Evolutionary conservation across 1,140 invertebrate species (phyloP).

Genomic region (Linepithema humile): DNA sequence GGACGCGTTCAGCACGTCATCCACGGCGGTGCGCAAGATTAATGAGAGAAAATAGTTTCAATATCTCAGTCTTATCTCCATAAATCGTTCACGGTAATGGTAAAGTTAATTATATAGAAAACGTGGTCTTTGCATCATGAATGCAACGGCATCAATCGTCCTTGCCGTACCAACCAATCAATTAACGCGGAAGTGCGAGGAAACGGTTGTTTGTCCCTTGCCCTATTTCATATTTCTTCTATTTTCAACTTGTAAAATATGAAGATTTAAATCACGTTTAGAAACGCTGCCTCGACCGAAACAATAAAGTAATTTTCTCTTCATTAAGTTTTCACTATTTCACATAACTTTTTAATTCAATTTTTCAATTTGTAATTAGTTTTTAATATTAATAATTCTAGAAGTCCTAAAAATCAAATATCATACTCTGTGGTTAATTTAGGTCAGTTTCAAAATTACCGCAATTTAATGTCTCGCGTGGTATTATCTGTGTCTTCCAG

Average conservation of each 20-base stretch:
- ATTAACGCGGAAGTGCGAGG: neutral
- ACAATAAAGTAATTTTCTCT: neutral
- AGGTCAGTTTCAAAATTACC: neutral
- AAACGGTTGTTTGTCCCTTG: neutral
- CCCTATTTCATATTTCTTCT: neutral
- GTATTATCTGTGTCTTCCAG: neutral
- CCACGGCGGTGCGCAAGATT: slow-evolving; percentile 27
- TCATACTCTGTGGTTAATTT: neutral
- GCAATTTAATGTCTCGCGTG: neutral
- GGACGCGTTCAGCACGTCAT: neutral
- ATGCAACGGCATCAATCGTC: neutral
- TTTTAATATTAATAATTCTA: too few relatives aligned
- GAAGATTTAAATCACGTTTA: neutral
- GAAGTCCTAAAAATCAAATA: neutral
- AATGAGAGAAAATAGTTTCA: slow-evolving; percentile 35
- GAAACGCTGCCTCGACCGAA: neutral
- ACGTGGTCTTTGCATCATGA: neutral
- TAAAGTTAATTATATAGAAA: slow-evolving; percentile 51
- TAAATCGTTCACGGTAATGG: slow-evolving; percentile 10
- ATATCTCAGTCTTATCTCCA: neutral
- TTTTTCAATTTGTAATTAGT: too few relatives aligned
- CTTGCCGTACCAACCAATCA: neutral
- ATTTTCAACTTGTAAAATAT: neutral
- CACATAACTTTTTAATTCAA: too few relatives aligned
- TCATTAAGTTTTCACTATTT: neutral